Evolutionary conservation across 2,888 invertebrate species (phyloP), one percentile per base, ranked within the genome.

Genomic region (Gymnoscelis rufifasciata): DNA sequence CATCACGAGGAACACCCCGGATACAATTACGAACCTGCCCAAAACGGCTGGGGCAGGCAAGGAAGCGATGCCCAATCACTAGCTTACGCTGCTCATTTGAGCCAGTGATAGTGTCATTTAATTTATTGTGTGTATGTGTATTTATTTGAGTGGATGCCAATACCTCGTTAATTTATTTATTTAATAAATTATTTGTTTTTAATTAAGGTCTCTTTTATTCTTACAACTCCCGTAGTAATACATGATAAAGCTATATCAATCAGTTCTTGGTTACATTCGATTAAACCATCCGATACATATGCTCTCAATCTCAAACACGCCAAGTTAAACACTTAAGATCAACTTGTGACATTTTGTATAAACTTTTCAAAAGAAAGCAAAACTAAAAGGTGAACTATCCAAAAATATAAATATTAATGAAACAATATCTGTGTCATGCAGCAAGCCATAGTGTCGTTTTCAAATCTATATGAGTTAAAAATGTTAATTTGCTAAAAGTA

Each of bases 11-110:
- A 90, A 40, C 90, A 90, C 49, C 89, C 90, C 57, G 86, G 89
- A 40, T 77, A 89, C 59, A 88, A 87, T 42, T 80, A 90, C 82
- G 74, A 77, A 62, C 79, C 90, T 63, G 81, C 92, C 8, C 54
- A 59, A 64, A 70, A 88, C 79, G 90, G 89, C 8, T 93, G 92
- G 80, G 92, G 93, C 54, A 88, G 94, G 61, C 77, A 93, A 57
- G 89, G 92, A 55, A 90, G 89, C 31, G 91, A 92, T 57, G 91
- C 91, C 8, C 91, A 93, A 51, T 90, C 91, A 26, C 69, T 94
- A 68, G 94, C 94, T 11, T 95, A 95, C 69, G 68, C 78, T 35
- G 83, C 77, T 7, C 87, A 88, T 58, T 48, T 80, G 43, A 62
- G 60, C 56, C 70, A 79, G 54, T 71, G 62, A 70, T 40, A 54